A percentile compares a stretch with the other conserved stretches of the same genome.
phyloP scores from a whole-genome alignment of 2,797 vertebrate genomes.

The Leuciscus waleckii region DNA sequence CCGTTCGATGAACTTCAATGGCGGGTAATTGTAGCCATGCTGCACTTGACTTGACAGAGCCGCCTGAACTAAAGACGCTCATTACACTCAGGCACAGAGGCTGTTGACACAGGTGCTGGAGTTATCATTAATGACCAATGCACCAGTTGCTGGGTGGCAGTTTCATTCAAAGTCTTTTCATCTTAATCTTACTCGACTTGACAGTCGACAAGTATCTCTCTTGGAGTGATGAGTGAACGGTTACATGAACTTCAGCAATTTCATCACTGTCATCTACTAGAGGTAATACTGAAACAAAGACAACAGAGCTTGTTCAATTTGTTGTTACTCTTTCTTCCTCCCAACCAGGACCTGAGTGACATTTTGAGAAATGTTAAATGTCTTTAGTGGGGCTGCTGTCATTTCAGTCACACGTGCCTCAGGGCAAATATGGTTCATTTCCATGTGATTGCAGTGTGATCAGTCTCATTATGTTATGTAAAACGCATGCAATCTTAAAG shows the following conservation, averaged over 20 bases:
- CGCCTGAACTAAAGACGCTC: constrained; percentile 60
- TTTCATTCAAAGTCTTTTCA: constrained; percentile 57
- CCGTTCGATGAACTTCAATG: constrained; percentile 63
- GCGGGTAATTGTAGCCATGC: constrained; percentile 66
- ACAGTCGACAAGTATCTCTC: constrained; percentile 50
- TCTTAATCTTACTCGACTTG: constrained; percentile 61
- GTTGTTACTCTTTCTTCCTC: constrained; percentile 28
- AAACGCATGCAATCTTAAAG: constrained; percentile 50
- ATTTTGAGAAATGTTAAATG: constrained; percentile 50
- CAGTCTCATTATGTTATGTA: constrained; percentile 50
- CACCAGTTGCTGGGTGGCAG: constrained; percentile 69
- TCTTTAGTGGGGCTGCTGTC: constrained; percentile 22
- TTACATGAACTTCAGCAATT: constrained; percentile 1
- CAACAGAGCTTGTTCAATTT: not conserved
- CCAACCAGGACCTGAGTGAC: constrained; percentile 17
- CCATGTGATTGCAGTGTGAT: constrained; percentile 53
- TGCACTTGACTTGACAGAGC: constrained; percentile 59
- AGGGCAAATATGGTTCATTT: constrained; percentile 54
- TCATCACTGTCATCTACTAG: not conserved
- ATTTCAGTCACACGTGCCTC: constrained; percentile 52
- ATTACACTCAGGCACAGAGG: constrained; percentile 59
- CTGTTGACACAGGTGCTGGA: constrained; percentile 78
- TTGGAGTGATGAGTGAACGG: constrained; percentile 43
- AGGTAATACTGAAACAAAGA: not conserved
- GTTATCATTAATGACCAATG: constrained; percentile 65